Evolutionary conservation across 1,140 invertebrate species (phyloP), one percentile per base, ranked within the genome.

Genomic region (Calliphora vicina): DNA sequence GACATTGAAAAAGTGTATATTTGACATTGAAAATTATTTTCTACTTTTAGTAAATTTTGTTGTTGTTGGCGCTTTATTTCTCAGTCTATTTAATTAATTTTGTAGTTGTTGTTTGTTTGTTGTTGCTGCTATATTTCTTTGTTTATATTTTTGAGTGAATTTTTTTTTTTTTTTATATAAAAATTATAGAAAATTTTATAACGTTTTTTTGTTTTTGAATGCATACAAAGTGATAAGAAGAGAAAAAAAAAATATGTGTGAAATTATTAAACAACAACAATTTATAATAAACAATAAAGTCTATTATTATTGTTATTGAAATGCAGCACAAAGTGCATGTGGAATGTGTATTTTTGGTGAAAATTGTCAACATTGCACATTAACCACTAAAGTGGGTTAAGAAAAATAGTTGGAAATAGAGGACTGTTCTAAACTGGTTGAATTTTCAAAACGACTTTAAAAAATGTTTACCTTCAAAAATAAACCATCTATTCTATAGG

Each of bases 1-100:
- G 78, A 61, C 78, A 80, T 80, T 80, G 78, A 80, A 80, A 80
- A 80, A 26, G n/a, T 23, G 78, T n/a, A 57, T 57, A 80, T 80
- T 80, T 61, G 78, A 80, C 78, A 80, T 80, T 80, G 78, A 61
- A 80, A 26, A 26, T 43, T 76, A 13, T 76, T 76, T 42, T 76
- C 27, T 35, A 35, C 29, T 76, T 76, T 76, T n/a, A 42, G 15
- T 76, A n/a, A 73, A 27, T 15, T 73, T 73, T 26, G 10, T 73
- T 26, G 71, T 29, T 35, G 29, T 35, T 35, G 35, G 6, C 10
- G 35, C 6, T 35, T 2, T 35, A 35, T 35, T 35, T 35, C 35
- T 35, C 35, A 35, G 35, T 35, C 35, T 35, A 35, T 35, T n/a
- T 35, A 35, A 35, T 35, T 73, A 27, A 26, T 73, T 57, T 57